A percentile compares a stretch with the other conserved stretches of the same genome.
phyloP scores from a whole-genome alignment of 2,113 vertebrate genomes.

The Psettodes erumei region DNA sequence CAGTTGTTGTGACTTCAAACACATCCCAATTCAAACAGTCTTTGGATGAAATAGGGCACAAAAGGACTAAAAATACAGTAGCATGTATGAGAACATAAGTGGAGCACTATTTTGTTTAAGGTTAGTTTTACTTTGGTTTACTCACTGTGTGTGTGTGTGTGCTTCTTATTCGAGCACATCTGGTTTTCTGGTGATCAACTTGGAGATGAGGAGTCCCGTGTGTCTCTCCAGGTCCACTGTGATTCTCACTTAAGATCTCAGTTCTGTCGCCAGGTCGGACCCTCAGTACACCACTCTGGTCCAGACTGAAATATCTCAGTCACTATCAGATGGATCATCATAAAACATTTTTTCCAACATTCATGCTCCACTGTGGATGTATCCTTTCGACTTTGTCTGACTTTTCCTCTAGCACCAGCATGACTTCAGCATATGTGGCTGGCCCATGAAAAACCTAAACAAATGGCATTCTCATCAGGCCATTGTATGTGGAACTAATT shows the following conservation, averaged over 20 bases:
- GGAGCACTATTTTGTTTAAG: conserved; percentile 4
- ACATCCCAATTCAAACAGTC: background rate
- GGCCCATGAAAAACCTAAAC: background rate
- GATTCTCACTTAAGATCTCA: too few relatives aligned
- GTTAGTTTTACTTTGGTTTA: too few relatives aligned
- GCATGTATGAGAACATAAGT: conserved; percentile 13
- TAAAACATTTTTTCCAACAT: background rate
- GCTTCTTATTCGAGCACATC: too few relatives aligned
- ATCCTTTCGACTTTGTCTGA: background rate
- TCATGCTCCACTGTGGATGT: background rate
- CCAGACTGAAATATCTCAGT: too few relatives aligned
- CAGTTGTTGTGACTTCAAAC: conserved; percentile 24
- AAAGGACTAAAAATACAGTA: conserved; percentile 50
- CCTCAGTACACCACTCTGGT: too few relatives aligned
- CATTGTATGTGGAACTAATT: too few relatives aligned
- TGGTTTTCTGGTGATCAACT: too few relatives aligned
- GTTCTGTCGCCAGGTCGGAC: too few relatives aligned
- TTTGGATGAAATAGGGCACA: conserved; percentile 33
- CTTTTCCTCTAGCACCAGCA: too few relatives aligned
- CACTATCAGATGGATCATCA: background rate
- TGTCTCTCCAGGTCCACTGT: too few relatives aligned
- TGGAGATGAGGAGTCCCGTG: too few relatives aligned
- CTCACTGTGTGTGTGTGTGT: too few relatives aligned
- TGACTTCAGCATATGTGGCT: background rate
- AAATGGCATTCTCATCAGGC: background rate